Evolutionary conservation across 2,888 invertebrate species (phyloP).

Genomic region (Drosophila fulvimacula): DNA sequence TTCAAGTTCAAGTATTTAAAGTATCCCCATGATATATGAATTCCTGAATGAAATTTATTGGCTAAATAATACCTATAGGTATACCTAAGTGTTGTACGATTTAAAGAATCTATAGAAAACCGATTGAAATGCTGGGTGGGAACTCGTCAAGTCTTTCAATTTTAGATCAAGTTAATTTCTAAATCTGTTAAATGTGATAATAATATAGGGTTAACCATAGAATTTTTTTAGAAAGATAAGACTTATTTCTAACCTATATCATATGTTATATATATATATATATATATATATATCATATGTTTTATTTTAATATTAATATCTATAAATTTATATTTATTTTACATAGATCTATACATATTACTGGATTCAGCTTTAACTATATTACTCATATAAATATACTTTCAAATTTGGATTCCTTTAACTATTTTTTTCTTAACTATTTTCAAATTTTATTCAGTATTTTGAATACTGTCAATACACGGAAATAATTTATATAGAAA

Average conservation of each 20-base stretch:
- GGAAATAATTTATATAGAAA: conserved; percentile 6
- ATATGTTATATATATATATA: too few relatives aligned
- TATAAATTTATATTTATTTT: not conserved
- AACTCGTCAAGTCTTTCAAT: not conserved
- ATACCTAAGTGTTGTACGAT: too few relatives aligned
- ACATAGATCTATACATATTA: not conserved
- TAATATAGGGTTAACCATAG: not conserved
- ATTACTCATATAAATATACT: not conserved
- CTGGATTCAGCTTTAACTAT: not conserved
- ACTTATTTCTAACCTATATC: too few relatives aligned
- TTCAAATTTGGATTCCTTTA: not conserved
- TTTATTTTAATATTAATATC: not conserved
- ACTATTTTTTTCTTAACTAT: not conserved
- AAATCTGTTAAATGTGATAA: not conserved
- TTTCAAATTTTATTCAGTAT: not conserved
- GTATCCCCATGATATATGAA: not conserved
- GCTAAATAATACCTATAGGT: too few relatives aligned
- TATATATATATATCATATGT: too few relatives aligned
- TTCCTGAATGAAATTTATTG: not conserved
- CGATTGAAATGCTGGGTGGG: too few relatives aligned
- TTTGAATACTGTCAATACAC: conserved; percentile 3
- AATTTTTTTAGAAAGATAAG: too few relatives aligned
- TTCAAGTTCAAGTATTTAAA: not conserved
- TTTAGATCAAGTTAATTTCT: not conserved
- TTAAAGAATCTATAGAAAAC: too few relatives aligned